Conservation (phyloP, 2,888 invertebrate genomes). For the Nomada goodeniana region DNA sequence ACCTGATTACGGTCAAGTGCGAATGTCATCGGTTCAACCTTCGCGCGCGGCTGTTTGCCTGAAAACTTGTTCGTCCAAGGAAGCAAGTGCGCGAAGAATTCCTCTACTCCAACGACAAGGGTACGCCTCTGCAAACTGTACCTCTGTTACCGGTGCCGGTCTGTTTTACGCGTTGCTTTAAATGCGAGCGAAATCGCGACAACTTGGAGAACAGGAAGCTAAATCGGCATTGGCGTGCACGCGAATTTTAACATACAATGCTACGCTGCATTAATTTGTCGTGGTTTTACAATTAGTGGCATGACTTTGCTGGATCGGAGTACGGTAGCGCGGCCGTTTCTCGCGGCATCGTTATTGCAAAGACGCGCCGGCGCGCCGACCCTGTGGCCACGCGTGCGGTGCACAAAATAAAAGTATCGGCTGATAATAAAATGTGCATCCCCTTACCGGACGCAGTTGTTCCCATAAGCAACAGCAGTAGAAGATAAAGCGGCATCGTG, state of each 20-base stretch:
- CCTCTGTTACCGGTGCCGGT: no score
- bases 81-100: not conserved
- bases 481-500: slow-evolving; percentile 23
- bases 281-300: slow-evolving; percentile 38
- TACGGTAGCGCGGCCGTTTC: not conserved
- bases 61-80: slow-evolving; percentile 32
- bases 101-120: not conserved
- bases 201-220: not conserved
- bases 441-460: slow-evolving; percentile 49
- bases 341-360: not conserved
- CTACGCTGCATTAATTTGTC: slow-evolving; percentile 52
- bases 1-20: slow-evolving; percentile 69
- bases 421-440: not conserved
- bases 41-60: slow-evolving; percentile 47
- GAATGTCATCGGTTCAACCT: slow-evolving; percentile 64
- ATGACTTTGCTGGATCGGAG: slow-evolving; percentile 42
- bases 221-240: not conserved
- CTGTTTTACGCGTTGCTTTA: not conserved
- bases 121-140: not conserved
- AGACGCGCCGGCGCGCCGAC: not conserved
- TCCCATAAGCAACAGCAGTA: slow-evolving; percentile 29
- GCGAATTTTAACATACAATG: slow-evolving; percentile 68
- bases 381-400: not conserved
- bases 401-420: not conserved
- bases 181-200: not conserved